These are phyloP conservation scores for Rhabdomys pumilio DNA, from an alignment of 2,797 vertebrate species.

Conservation along the genomic window DNA sequence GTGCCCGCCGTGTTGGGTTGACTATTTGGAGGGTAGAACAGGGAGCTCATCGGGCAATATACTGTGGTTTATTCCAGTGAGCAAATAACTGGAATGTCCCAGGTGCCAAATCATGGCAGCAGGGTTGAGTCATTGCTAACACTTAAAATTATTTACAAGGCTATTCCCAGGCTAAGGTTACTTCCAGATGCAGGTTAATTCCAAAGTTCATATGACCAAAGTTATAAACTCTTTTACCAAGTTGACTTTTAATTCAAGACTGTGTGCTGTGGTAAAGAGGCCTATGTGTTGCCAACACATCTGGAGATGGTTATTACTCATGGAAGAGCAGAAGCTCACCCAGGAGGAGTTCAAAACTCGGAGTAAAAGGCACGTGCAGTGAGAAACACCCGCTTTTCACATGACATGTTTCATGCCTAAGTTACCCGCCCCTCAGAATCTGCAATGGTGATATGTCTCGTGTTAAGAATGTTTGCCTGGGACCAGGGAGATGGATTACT, in stretches of 20 bases:
- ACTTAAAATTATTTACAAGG: background rate
- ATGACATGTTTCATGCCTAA: background rate
- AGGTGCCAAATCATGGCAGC: background rate
- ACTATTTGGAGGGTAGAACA: background rate
- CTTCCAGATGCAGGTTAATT: conserved; percentile 22
- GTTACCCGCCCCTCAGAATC: background rate
- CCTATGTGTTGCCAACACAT: background rate
- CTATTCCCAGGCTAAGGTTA: background rate
- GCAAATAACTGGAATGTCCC: background rate
- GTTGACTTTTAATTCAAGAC: background rate
- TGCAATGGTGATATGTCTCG: background rate
- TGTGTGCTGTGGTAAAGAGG: background rate
- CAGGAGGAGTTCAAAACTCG: conserved; percentile 18
- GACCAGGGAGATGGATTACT: background rate
- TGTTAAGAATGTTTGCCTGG: background rate
- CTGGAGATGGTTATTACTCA: background rate
- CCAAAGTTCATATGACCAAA: background rate
- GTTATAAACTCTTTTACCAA: background rate
- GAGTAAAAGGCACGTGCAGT: conserved; percentile 17
- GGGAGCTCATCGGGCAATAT: background rate
- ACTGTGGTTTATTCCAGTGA: background rate
- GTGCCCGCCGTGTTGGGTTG: accelerated
- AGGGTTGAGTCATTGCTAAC: background rate
- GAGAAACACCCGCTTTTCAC: background rate
- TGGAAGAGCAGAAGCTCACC: background rate